These are phyloP conservation scores for Archivesica marissinica DNA, from an alignment of 1,140 invertebrate genomes.

Conservation along the genomic window DNA sequence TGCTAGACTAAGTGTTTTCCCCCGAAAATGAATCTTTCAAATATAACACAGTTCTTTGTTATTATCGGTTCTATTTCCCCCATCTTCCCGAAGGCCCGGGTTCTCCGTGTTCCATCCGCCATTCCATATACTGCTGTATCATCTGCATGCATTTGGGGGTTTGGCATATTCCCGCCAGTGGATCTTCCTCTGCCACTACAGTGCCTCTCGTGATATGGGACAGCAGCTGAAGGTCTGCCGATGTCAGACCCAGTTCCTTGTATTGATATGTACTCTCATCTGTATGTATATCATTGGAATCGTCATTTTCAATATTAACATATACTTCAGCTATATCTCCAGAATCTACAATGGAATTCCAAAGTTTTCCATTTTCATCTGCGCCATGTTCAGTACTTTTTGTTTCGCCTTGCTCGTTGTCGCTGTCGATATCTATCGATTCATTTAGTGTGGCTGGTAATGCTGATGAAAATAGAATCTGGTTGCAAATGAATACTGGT, in stretches of 20 bases:
- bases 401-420: not conserved
- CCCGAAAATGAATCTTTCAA: too few relatives aligned
- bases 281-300: too few relatives aligned
- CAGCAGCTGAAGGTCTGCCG: too few relatives aligned
- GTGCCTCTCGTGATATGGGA: too few relatives aligned
- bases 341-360: not conserved
- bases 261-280: too few relatives aligned
- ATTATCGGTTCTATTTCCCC: slow-evolving; percentile 21
- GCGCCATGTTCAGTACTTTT: not conserved
- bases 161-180: slow-evolving; percentile 2
- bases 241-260: too few relatives aligned
- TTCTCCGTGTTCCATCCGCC: slow-evolving; percentile 3
- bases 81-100: not conserved
- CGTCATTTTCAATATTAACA: not conserved
- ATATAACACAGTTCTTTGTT: too few relatives aligned
- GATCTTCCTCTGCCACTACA: not conserved
- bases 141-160: slow-evolving; percentile 3
- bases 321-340: not conserved
- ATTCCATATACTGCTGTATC: slow-evolving; percentile 9
- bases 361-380: not conserved
- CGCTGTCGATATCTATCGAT: not conserved
- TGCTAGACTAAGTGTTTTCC: too few relatives aligned
- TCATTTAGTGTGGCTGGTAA: not conserved
- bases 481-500: not conserved
- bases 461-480: not conserved